Evolutionary conservation across 2,113 vertebrate genomes (phyloP).

Genomic region (Brachirus orientalis): DNA sequence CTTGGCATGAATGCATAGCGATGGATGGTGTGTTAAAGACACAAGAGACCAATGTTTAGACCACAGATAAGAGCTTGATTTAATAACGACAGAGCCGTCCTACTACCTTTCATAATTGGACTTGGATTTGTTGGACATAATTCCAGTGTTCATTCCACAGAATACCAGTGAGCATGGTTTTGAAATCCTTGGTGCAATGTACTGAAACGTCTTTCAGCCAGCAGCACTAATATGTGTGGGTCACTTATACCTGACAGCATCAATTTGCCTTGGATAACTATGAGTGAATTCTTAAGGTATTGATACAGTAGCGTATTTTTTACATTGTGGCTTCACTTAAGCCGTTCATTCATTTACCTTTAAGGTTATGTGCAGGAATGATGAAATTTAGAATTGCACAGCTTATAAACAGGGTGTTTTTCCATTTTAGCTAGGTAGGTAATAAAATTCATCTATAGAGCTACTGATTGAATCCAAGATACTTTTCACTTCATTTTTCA

Average conservation of each 20-base stretch:
- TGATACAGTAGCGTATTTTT: constrained; percentile 30
- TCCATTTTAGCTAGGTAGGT: constrained; percentile 5
- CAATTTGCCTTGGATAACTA: constrained; percentile 1
- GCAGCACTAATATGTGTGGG: constrained; percentile 27
- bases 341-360: constrained; percentile 12
- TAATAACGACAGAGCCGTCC: constrained; percentile 3
- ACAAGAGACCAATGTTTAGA: constrained; percentile 55
- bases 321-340: constrained; percentile 29
- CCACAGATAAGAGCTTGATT: constrained; percentile 18
- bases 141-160: constrained; percentile 10
- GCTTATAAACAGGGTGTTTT: constrained; percentile 21
- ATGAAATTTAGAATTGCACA: constrained; percentile 12
- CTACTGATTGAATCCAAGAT: constrained; percentile 12
- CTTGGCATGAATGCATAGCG: constrained; percentile 21
- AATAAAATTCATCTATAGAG: constrained; percentile 3
- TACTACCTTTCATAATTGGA: constrained; percentile 20
- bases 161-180: constrained; percentile 20
- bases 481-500: constrained; percentile 20
- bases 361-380: constrained; percentile 19
- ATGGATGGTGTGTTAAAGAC: constrained; percentile 35
- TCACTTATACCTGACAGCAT: constrained; percentile 37
- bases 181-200: constrained; percentile 20
- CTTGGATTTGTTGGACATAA: constrained; percentile 34
- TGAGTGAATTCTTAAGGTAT: constrained; percentile 18
- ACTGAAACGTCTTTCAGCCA: constrained; percentile 29